A percentile compares a stretch with the other conserved stretches of the same genome.
phyloP scores from a whole-genome alignment of 2,888 invertebrate genomes.

The Agrochola circellaris region DNA sequence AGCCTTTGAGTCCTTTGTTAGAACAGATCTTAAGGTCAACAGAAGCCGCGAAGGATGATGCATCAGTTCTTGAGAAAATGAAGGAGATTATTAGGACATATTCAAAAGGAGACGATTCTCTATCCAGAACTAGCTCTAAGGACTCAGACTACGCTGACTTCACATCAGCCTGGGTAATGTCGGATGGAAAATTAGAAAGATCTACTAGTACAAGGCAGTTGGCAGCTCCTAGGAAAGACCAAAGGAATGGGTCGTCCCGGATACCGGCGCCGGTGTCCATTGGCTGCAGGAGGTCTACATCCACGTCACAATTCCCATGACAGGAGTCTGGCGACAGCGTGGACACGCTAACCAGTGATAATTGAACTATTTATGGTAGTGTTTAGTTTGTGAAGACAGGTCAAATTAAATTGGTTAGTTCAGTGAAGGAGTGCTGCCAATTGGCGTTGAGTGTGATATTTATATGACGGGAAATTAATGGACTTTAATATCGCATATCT shows the following conservation, averaged over 20 bases:
- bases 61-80: slow-evolving; percentile 93
- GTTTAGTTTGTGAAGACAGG: slow-evolving; percentile 43
- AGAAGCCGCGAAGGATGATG: slow-evolving; percentile 93
- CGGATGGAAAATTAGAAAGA: slow-evolving; percentile 92
- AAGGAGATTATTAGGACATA: slow-evolving; percentile 91
- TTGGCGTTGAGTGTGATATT: slow-evolving; percentile 56
- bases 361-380: slow-evolving; percentile 58
- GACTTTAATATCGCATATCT: slow-evolving; percentile 56
- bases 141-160: slow-evolving; percentile 92
- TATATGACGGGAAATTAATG: slow-evolving; percentile 36
- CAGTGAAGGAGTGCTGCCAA: slow-evolving; percentile 57
- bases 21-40: slow-evolving; percentile 94
- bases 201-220: slow-evolving; percentile 90
- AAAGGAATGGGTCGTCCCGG: slow-evolving; percentile 83
- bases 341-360: slow-evolving; percentile 61
- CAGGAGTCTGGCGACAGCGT: slow-evolving; percentile 74
- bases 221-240: slow-evolving; percentile 87
- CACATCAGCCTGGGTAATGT: slow-evolving; percentile 94
- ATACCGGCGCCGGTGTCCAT: slow-evolving; percentile 87
- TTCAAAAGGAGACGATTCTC: slow-evolving; percentile 86
- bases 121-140: slow-evolving; percentile 89
- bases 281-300: slow-evolving; percentile 86
- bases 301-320: slow-evolving; percentile 88
- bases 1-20: slow-evolving; percentile 92
- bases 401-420: slow-evolving; percentile 52